Base-by-base conservation (phyloP, 2,888 invertebrate species). In the Agrotis clavis region DNA sequence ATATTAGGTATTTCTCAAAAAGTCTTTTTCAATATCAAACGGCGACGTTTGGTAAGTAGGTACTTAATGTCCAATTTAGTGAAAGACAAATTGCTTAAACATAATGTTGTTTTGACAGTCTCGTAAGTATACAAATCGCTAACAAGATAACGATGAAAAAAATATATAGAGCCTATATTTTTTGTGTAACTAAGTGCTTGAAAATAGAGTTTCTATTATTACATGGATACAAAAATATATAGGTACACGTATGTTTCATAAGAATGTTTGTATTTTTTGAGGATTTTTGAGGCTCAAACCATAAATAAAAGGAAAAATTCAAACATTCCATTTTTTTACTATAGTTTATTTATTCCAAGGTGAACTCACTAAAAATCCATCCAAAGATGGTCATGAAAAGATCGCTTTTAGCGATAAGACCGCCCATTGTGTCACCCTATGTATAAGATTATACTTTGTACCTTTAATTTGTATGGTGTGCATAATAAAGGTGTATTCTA, bases 81-180 rank as follows among this genome's bases (percentile, higher is more conserved):
- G 5, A 25, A 18, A 71, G 9, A 77, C 45, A 67, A 47, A 48
- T 61, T 77, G n/a, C 61, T 35, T 11, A 25, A 48, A 51, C 14
- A 48, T 14, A 59, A 74, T 51, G 19, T 67, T 74, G 35, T 69
- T 74, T 59, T 78, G 78, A 78, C 78, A 78, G 59, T 19, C 11
- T 69, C 51, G 59, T 69, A 69, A 64, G 16, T 21, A 3, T 56
- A 35, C 18, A n/a, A 21, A 47, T 63, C 25, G 4, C 16, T 53
- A 62, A 54, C 48, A 16, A 67, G 60, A 63, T 60, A 61, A 64
- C n/a, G 41, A 71, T 13, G 35, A 18, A 16, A 68, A 63, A 53
- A 16, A 5, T 2, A 57, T 21, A 56, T 30, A 0, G 19, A 5
- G 4, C 21, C 0, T 48, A 13, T 0, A 5, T 56, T 48, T 35